phyloP scores from a whole-genome alignment of 23 tunicate genomes.

The Clavelina lepadiformis region DNA sequence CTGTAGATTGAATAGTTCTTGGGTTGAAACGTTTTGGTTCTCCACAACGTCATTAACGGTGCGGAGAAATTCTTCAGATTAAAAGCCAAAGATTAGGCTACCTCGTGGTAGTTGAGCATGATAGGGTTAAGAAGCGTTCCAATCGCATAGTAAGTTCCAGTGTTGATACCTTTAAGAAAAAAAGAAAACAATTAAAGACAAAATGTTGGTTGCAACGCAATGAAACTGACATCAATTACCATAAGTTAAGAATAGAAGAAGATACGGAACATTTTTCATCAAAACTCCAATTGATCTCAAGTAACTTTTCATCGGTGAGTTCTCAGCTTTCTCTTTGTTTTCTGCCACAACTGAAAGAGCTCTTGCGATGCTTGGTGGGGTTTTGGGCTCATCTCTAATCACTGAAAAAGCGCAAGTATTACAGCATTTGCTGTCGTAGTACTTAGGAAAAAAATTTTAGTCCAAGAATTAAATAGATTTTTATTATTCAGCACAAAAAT shows the following conservation, averaged over 20 bases:
- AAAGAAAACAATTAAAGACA: too few species aligned
- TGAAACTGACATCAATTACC: constrained; percentile 47
- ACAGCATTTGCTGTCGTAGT: too few species aligned
- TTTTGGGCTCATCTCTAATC: constrained; percentile 61
- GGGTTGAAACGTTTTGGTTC: too few species aligned
- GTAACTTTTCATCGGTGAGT: constrained; percentile 51
- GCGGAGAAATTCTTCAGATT: too few species aligned
- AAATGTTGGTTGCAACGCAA: too few species aligned
- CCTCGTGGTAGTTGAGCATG: constrained; percentile 39
- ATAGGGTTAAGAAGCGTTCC: constrained; percentile 82
- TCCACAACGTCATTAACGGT: too few species aligned
- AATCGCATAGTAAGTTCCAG: constrained; percentile 94
- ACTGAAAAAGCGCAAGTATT: too few species aligned
- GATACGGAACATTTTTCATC: constrained; percentile 60
- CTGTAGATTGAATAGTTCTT: too few species aligned
- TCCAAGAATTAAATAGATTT: too few species aligned
- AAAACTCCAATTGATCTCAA: constrained; percentile 41
- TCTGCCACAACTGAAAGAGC: constrained; percentile 28
- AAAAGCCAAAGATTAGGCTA: too few species aligned
- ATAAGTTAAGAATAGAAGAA: constrained; percentile 66
- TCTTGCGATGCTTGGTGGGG: constrained; percentile 74
- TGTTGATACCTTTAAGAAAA: constrained; percentile 69
- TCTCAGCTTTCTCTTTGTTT: constrained; percentile 22
- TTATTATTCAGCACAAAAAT: too few species aligned
- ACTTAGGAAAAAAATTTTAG: too few species aligned